Percentiles rank a stretch among this genome's conserved stretches.
These are phyloP conservation scores for Rhipidura dahli DNA, from an alignment of 2,113 vertebrate genomes.

Conservation along the genomic window DNA sequence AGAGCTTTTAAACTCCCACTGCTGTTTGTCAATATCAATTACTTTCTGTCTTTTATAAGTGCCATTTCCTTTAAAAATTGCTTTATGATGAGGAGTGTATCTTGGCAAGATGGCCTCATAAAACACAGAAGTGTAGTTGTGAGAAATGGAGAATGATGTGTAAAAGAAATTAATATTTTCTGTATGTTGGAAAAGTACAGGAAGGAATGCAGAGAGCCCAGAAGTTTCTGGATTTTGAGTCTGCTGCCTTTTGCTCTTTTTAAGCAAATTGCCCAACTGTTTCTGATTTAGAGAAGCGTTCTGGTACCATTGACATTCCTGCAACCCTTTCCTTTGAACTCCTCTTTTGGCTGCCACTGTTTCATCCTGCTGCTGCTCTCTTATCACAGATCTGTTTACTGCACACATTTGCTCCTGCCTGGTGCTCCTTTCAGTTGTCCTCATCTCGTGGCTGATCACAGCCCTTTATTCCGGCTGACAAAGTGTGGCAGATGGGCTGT, in stretches of 20 bases:
- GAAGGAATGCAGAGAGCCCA: background rate
- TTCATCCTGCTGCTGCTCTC: background rate
- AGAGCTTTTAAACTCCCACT: background rate
- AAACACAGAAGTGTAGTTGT: background rate
- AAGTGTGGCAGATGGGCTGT: background rate
- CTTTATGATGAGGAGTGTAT: background rate
- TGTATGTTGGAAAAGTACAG: background rate
- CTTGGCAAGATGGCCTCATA: background rate
- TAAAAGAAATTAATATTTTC: background rate
- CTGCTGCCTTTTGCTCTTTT: background rate
- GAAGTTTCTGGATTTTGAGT: background rate
- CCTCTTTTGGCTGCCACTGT: background rate
- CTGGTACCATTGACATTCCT: background rate
- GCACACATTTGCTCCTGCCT: background rate
- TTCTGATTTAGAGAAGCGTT: background rate
- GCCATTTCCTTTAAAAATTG: background rate
- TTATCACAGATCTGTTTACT: background rate
- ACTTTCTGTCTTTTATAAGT: background rate
- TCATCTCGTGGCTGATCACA: fast-evolving
- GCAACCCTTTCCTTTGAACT: background rate
- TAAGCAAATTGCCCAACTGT: fast-evolving
- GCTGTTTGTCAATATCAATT: background rate
- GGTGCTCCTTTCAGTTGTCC: background rate
- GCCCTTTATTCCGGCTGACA: background rate
- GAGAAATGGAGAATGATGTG: background rate